Evolutionary conservation across 2,797 vertebrate genomes (phyloP).

Genomic region (Neosilurus mollespiculum): DNA sequence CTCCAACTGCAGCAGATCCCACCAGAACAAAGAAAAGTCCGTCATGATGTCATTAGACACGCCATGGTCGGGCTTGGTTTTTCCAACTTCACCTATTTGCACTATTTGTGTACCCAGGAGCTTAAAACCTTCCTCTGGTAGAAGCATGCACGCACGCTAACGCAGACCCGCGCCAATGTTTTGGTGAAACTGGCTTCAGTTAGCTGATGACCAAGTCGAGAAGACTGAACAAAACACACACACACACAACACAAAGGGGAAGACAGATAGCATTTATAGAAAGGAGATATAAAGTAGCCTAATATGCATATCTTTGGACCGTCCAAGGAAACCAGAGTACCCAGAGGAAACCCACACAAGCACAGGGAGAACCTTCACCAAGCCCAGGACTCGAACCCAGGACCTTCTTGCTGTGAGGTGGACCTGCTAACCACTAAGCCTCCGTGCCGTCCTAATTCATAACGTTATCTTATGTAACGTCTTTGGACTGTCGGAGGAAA

Average conservation of each 20-base stretch:
- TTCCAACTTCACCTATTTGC: neutral
- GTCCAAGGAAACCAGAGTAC: too few relatives aligned
- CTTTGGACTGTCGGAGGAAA: too few relatives aligned
- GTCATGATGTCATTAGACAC: conserved; percentile 19
- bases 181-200: neutral
- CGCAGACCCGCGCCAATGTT: too few relatives aligned
- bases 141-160: too few relatives aligned
- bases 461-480: neutral
- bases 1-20: conserved; percentile 33
- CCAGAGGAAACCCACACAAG: too few relatives aligned
- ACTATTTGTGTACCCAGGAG: neutral
- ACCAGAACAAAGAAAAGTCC: conserved; percentile 50
- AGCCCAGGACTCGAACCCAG: too few relatives aligned
- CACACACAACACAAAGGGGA: neutral
- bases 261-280: neutral
- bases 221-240: neutral
- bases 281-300: neutral
- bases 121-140: neutral
- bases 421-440: too few relatives aligned
- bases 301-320: too few relatives aligned
- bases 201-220: neutral
- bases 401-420: too few relatives aligned
- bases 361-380: too few relatives aligned
- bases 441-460: neutral
- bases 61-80: neutral